A percentile compares a stretch with the other conserved stretches of the same genome.
Conservation (phyloP, 35 echinoderm and acorn worm genomes). For the Apostichopus parvimensis region DNA sequence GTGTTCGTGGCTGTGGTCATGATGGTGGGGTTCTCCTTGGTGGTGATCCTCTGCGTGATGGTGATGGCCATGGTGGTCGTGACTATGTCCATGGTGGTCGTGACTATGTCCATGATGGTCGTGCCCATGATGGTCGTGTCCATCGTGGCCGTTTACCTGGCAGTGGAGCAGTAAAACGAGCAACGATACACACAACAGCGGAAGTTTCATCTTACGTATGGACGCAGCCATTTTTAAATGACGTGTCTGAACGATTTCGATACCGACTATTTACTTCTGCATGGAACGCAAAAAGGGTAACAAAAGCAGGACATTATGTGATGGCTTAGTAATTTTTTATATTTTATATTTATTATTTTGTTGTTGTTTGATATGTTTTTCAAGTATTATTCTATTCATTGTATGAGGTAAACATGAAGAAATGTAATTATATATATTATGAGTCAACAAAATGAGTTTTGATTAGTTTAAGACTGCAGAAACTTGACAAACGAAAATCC, state of each 20-base stretch:
- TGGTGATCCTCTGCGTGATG: constrained; percentile 10
- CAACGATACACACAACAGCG: constrained; percentile 61
- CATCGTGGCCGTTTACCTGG: constrained; percentile 43
- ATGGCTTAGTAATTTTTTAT: too few species aligned
- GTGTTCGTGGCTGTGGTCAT: constrained; percentile 1
- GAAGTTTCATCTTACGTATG: constrained; percentile 48
- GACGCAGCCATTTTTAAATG: constrained; percentile 75
- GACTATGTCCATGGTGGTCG: constrained; percentile 20
- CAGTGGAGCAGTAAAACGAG: constrained; percentile 43
- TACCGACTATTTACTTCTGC: not conserved
- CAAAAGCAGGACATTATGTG: not conserved
- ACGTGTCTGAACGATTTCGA: constrained; percentile 27
- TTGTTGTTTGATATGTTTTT: too few species aligned
- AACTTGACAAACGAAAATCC: too few species aligned
- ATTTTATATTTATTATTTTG: too few species aligned
- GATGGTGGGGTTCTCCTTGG: not conserved
- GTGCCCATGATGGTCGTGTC: constrained; percentile 26
- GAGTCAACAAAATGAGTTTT: too few species aligned
- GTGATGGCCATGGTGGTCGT: constrained; percentile 17
- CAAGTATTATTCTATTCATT: too few species aligned
- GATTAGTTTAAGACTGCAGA: too few species aligned
- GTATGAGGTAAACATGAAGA: too few species aligned
- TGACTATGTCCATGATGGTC: not conserved
- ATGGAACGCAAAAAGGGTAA: not conserved
- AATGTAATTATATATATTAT: too few species aligned